These are phyloP conservation scores for Micrasema longulum DNA, from an alignment of 1,140 invertebrate species.

Conservation along the genomic window DNA sequence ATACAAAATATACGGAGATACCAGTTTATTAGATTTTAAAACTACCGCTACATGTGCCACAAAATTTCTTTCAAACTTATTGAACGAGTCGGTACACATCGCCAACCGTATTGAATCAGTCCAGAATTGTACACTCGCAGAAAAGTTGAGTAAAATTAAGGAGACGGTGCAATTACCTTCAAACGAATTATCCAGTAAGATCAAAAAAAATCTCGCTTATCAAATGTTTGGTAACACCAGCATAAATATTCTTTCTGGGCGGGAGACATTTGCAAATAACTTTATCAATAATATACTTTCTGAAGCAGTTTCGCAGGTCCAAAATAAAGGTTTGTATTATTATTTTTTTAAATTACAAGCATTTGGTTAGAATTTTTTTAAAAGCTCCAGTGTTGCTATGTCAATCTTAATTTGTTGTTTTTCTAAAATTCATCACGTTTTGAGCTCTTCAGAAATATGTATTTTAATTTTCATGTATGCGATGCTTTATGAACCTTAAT, in stretches of 20 bases:
- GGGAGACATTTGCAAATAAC: neutral
- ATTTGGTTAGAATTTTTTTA: neutral
- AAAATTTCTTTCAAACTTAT: neutral
- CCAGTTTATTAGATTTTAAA: constrained; percentile 9
- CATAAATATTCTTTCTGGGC: constrained; percentile 13
- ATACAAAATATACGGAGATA: constrained; percentile 11
- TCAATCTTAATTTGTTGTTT: too few species aligned
- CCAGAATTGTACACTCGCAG: neutral
- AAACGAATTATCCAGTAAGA: neutral
- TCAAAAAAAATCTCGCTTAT: neutral
- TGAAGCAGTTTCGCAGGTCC: neutral
- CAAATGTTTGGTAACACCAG: neutral
- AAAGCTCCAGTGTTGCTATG: neutral
- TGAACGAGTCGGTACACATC: neutral
- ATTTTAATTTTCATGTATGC: too few species aligned
- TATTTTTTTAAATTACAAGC: neutral
- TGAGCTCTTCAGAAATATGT: neutral
- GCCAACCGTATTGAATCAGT: neutral
- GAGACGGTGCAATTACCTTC: neutral
- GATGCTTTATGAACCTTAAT: too few species aligned
- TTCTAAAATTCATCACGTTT: neutral
- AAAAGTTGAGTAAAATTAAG: constrained; percentile 12
- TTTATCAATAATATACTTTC: constrained; percentile 9
- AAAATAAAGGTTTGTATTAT: neutral
- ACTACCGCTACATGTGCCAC: neutral